Conservation (phyloP, 1,140 invertebrate species). For the Capitella teleta region DNA sequence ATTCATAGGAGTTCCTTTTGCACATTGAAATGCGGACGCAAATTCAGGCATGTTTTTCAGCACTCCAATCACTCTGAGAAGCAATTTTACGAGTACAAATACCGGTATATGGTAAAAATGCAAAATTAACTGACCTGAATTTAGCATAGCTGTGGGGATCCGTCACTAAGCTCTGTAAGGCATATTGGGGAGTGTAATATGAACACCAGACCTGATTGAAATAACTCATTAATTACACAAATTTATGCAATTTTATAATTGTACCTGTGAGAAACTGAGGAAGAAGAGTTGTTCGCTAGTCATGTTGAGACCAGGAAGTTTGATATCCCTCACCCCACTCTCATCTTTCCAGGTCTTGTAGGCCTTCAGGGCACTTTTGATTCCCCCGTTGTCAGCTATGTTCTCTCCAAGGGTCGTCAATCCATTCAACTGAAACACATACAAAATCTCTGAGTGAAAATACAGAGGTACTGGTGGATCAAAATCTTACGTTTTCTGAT, state of each 20-base stretch:
- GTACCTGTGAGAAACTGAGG: constrained; percentile 36
- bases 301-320: constrained; percentile 40
- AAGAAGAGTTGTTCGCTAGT: constrained; percentile 70
- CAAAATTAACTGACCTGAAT: constrained; percentile 8
- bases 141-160: constrained; percentile 5
- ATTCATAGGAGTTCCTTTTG: too few relatives aligned
- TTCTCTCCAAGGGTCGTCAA: constrained; percentile 57
- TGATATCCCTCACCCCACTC: neutral
- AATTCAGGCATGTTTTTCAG: too few relatives aligned
- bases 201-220: constrained; percentile 7
- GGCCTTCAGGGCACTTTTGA: constrained; percentile 51
- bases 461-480: neutral
- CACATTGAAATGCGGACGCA: too few relatives aligned
- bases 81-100: neutral
- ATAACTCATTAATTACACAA: neutral
- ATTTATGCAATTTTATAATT: neutral
- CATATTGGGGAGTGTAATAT: constrained; percentile 11
- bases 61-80: neutral
- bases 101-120: neutral
- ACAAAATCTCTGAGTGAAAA: neutral
- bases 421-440: constrained; percentile 45
- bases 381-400: constrained; percentile 56
- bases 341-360: constrained; percentile 7
- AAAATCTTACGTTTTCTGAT: constrained; percentile 4
- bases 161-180: constrained; percentile 3